phyloP scores from a whole-genome alignment of 2,888 invertebrate genomes.

The Apotomis betuletana region DNA sequence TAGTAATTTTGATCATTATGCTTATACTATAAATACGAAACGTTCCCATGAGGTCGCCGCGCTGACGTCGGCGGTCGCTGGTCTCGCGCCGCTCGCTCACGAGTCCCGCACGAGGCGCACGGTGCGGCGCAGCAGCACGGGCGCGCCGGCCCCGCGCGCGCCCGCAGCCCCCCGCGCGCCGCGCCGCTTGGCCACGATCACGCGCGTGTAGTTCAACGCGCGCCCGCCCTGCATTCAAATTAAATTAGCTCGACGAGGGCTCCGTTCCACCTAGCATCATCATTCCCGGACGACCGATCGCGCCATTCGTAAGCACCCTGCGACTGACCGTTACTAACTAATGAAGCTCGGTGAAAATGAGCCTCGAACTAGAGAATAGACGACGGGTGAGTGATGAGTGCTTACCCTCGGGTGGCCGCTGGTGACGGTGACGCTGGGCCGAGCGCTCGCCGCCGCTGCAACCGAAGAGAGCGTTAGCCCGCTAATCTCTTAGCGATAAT shows the following conservation, averaged over 20 bases:
- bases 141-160: slow-evolving; percentile 35
- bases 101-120: slow-evolving; percentile 31
- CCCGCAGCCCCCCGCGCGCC: slow-evolving; percentile 37
- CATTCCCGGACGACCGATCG: no score
- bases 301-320: no score
- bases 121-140: slow-evolving; percentile 40
- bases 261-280: no score
- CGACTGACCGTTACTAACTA: background rate
- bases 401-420: slow-evolving; percentile 36
- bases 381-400: no score
- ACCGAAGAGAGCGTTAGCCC: background rate
- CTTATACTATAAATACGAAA: background rate
- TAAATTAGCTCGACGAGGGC: no score
- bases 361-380: no score
- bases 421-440: slow-evolving; percentile 37
- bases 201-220: slow-evolving; percentile 59
- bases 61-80: background rate
- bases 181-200: slow-evolving; percentile 66
- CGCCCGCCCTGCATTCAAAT: slow-evolving; percentile 43
- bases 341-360: no score
- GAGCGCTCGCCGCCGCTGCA: slow-evolving; percentile 1
- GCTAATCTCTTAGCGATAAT: no score
- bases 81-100: background rate
- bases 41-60: no score
- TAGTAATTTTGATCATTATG: background rate